These are phyloP conservation scores for Girardinichthys multiradiatus DNA, from an alignment of 2,113 vertebrate genomes.

Conservation along the genomic window DNA sequence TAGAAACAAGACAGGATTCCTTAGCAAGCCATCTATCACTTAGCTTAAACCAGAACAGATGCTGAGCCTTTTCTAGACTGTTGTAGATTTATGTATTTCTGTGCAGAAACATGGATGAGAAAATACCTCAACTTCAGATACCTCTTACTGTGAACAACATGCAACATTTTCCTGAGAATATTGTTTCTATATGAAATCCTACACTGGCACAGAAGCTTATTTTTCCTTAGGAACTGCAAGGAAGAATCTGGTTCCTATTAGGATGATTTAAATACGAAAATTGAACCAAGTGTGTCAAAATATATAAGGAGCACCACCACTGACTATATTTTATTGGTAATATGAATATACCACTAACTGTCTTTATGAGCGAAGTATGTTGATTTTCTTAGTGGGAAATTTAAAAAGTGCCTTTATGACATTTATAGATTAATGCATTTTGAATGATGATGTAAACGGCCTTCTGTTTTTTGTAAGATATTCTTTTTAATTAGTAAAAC, in stretches of 20 bases:
- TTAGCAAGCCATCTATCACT: no score
- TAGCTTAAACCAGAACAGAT: not conserved
- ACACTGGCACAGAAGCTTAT: not conserved
- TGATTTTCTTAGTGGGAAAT: no score
- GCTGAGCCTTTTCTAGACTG: not conserved
- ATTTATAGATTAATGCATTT: no score
- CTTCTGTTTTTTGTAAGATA: no score
- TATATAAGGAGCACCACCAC: no score
- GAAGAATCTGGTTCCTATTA: not conserved
- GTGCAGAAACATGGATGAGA: not conserved
- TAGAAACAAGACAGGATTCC: not conserved
- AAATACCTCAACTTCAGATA: not conserved
- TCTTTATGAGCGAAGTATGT: no score
- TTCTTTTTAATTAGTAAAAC: no score
- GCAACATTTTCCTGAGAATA: not conserved
- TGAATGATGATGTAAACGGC: no score
- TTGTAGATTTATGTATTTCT: not conserved
- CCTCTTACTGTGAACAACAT: not conserved
- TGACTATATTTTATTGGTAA: no score
- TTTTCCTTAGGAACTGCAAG: not conserved
- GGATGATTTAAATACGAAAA: not conserved
- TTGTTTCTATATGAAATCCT: not conserved
- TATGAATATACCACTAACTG: no score
- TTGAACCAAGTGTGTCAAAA: no score
- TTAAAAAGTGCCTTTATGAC: no score